Percentiles rank a stretch among this genome's conserved stretches.
These are phyloP conservation scores for Danio tinwini DNA, from an alignment of 2,797 vertebrate genomes.

Conservation along the genomic window DNA sequence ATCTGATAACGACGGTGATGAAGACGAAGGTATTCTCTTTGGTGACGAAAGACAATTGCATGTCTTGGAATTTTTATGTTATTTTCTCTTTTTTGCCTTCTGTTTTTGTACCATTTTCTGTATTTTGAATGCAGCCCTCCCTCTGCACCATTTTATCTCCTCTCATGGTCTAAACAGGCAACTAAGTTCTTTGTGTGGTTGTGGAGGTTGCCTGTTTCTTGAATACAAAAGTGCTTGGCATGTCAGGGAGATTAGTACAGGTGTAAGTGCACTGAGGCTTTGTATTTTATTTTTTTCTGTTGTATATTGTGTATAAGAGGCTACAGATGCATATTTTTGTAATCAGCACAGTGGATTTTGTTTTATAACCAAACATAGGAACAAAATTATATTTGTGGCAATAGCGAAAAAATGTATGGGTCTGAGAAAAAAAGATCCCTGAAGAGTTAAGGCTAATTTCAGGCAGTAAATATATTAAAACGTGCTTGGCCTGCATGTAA, in stretches of 20 bases:
- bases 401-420: too few species aligned
- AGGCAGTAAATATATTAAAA: too few species aligned
- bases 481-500: neutral
- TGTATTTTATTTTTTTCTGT: neutral
- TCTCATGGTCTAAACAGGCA: slow-evolving; percentile 46
- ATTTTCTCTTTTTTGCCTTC: slow-evolving; percentile 9
- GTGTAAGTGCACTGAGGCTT: neutral
- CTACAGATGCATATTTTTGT: neutral
- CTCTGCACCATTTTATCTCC: slow-evolving; percentile 25
- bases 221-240: neutral
- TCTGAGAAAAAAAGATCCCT: too few species aligned
- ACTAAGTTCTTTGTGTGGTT: slow-evolving; percentile 39
- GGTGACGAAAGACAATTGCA: slow-evolving; percentile 86
- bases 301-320: neutral
- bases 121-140: slow-evolving; percentile 49
- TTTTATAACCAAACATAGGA: neutral
- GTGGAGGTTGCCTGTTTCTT: slow-evolving; percentile 41
- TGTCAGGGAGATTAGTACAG: neutral
- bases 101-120: neutral
- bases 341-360: neutral
- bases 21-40: slow-evolving; percentile 99
- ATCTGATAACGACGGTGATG: slow-evolving; percentile 99
- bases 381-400: neutral
- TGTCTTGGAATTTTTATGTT: slow-evolving; percentile 66
- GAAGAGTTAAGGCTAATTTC: too few species aligned